Conservation (phyloP, 2,113 vertebrate species). For the Diglossa brunneiventris region DNA sequence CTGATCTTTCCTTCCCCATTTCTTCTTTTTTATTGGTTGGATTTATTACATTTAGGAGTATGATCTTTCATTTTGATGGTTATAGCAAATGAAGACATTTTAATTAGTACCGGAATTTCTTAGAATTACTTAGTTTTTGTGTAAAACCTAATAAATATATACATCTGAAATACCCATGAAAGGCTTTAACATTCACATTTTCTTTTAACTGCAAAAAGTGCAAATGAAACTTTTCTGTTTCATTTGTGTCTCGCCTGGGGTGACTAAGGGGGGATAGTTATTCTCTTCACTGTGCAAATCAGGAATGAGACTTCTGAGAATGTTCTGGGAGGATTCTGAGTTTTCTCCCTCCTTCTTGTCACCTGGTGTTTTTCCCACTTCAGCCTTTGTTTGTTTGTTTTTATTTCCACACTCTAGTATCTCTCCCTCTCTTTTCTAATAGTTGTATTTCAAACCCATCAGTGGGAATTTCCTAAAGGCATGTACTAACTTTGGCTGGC, state of each 20-base stretch:
- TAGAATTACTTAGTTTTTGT: not conserved
- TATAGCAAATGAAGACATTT: not conserved
- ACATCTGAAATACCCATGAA: not conserved
- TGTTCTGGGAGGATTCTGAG: not conserved
- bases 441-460: not conserved
- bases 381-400: not conserved
- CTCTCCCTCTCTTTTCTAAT: not conserved
- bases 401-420: not conserved
- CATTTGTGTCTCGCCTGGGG: not conserved
- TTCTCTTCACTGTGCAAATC: not conserved
- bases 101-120: not conserved
- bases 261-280: accelerated
- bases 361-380: not conserved
- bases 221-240: not conserved
- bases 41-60: not conserved
- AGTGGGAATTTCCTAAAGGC: not conserved
- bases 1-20: not conserved
- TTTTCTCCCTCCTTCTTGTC: not conserved
- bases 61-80: not conserved
- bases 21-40: not conserved
- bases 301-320: not conserved
- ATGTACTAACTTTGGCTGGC: not conserved
- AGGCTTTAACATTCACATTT: not conserved
- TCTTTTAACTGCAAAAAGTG: not conserved
- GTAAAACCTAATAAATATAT: not conserved